A percentile compares a stretch with the other conserved stretches of the same genome.
These are phyloP conservation scores for Zaprionus lachaisei DNA, from an alignment of 1,140 invertebrate genomes.

Conservation along the genomic window DNA sequence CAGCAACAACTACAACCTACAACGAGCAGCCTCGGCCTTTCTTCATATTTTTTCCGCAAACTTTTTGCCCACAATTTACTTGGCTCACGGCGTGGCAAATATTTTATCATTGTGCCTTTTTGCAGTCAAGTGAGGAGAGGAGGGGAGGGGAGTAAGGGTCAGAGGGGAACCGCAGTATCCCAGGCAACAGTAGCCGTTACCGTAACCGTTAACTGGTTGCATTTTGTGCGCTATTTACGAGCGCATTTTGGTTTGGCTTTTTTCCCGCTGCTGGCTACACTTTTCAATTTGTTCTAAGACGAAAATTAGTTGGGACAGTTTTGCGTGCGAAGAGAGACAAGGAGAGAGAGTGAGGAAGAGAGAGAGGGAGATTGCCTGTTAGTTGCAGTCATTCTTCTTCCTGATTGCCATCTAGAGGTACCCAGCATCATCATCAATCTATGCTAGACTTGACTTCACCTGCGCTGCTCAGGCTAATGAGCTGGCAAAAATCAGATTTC, in stretches of 20 bases:
- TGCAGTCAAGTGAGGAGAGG: constrained; percentile 66
- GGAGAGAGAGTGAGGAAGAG: background rate
- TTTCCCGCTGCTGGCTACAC: background rate
- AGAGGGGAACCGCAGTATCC: constrained; percentile 27
- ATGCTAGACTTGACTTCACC: constrained; percentile 41
- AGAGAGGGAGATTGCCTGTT: background rate
- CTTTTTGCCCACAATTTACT: constrained; percentile 75
- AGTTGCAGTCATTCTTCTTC: constrained; percentile 5
- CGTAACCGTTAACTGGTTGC: background rate
- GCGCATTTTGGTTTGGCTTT: constrained; percentile 7
- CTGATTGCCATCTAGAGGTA: constrained; percentile 70
- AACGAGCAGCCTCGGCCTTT: constrained; percentile 45
- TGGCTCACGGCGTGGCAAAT: constrained; percentile 62
- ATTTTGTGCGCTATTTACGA: constrained; percentile 4
- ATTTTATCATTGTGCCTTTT: constrained; percentile 82
- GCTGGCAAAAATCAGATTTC: constrained; percentile 77
- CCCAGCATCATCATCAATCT: constrained; percentile 56
- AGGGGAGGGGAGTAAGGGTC: background rate
- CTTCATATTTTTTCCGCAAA: constrained; percentile 57
- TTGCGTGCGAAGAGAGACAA: background rate
- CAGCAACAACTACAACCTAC: constrained; percentile 18
- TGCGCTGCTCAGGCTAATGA: constrained; percentile 60
- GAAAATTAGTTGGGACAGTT: constrained; percentile 23
- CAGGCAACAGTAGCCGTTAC: constrained; percentile 7
- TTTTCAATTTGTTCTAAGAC: constrained; percentile 16